Evolutionary conservation across 1,140 invertebrate genomes (phyloP), one percentile per base, ranked within the genome.

Genomic region (Mesaphorura yosii): DNA sequence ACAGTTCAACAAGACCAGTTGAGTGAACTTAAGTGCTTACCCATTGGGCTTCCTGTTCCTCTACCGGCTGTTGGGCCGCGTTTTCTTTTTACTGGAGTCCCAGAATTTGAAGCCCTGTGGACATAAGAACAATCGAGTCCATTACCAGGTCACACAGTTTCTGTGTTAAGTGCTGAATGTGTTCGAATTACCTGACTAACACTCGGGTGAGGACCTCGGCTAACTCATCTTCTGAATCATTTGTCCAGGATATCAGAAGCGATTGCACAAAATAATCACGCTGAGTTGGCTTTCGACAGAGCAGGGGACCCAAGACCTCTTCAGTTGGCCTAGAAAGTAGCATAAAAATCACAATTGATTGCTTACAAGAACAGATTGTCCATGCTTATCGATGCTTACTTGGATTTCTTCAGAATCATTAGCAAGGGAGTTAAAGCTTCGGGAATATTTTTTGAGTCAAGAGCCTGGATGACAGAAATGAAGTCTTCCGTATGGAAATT

Each of bases 351-450:
- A 44, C 47, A 34, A 20, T 56, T 45, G 45, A 53, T 29, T 28
- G 37, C 25, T 25, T 51, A 39, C 22, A 20, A 17, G 49, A 55
- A 48, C 44, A 55, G 38, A 29, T 51, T 52, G 28, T 29, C 20
- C 25, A 45, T 51, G 70, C 72, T 72, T 71, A 83, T 81, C 83
- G 44, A 7, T 23, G 83, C 72, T 94, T 90, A 72, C 88, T 84
- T 70, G 91, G 92, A 45, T n/a, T n/a, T n/a, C n/a, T n/a, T n/a
- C n/a, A 96, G 71, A 74, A 91, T 81, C 45, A 95, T 75, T 57
- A 93, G 70, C 57, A 96, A 82, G 51, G 86, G 83, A n/a, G 88
- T 89, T 7, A 95, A 70, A 2, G 91, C 91, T 76, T 96, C 92
- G 0, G 90, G 79, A 68, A 96, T 88, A 64, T 81, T 82, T 64